phyloP scores from a whole-genome alignment of 1,140 invertebrate genomes.

The Homalodisca vitripennis region DNA sequence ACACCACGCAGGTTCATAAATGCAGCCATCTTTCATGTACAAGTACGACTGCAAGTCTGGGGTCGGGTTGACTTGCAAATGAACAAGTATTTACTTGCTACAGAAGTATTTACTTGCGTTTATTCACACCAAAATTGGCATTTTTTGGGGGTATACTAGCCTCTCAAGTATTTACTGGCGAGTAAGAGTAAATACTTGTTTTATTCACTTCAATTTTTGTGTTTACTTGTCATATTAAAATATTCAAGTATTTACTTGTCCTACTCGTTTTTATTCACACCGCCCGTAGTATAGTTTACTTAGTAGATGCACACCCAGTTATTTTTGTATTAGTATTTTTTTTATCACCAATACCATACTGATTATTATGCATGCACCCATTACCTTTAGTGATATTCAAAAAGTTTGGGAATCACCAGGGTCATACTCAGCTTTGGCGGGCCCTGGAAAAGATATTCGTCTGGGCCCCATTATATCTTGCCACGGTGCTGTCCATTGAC shows the following conservation, averaged over 20 bases:
- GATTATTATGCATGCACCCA: too few species aligned
- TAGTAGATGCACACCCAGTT: too few species aligned
- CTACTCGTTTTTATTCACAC: background rate
- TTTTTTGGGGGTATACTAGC: background rate
- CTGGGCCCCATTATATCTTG: too few species aligned
- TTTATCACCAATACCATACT: too few species aligned
- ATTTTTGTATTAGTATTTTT: too few species aligned
- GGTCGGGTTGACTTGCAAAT: background rate
- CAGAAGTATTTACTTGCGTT: too few species aligned
- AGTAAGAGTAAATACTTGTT: constrained; percentile 16
- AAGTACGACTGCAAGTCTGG: background rate
- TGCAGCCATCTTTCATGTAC: constrained; percentile 1
- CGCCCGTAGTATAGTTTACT: background rate
- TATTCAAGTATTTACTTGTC: constrained; percentile 14
- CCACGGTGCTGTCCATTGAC: too few species aligned
- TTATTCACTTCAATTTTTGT: constrained; percentile 13
- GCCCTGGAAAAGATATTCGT: too few species aligned
- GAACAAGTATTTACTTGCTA: background rate
- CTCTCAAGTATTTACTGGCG: background rate
- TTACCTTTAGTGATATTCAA: too few species aligned
- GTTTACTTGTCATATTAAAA: background rate
- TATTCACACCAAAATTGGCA: background rate
- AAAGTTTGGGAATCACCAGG: too few species aligned
- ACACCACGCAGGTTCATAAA: constrained; percentile 22
- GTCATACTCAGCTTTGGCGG: too few species aligned